phyloP scores from a whole-genome alignment of 2,113 vertebrate genomes.

The Sinosuthora webbiana region DNA sequence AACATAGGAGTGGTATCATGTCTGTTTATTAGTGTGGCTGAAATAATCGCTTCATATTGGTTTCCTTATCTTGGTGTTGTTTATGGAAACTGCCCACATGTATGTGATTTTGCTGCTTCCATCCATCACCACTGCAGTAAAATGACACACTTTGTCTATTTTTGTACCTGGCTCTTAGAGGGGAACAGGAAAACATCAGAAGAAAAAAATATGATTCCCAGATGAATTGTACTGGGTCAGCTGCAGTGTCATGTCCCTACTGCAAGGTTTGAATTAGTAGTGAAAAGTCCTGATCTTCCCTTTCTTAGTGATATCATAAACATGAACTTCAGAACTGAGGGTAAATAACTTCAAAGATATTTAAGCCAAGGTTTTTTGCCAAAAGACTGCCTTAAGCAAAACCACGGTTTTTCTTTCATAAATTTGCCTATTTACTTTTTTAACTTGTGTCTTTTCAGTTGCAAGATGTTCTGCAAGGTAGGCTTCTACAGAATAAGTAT shows the following conservation, averaged over 20 bases:
- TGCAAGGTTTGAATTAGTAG: background rate
- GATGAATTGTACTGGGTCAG: background rate
- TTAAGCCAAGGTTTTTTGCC: background rate
- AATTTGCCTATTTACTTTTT: background rate
- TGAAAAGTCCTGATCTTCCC: background rate
- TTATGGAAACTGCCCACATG: background rate
- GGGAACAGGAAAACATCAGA: background rate
- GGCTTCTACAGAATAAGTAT: background rate
- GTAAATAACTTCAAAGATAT: background rate
- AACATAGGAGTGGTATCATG: background rate
- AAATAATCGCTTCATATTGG: background rate
- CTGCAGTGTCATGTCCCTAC: background rate
- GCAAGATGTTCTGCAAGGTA: background rate
- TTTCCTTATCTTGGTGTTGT: background rate
- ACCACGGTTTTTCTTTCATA: rapidly evolving
- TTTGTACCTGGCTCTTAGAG: background rate
- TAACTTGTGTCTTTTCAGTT: background rate
- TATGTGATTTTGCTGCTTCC: background rate
- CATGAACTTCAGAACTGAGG: background rate
- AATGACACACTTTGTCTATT: background rate
- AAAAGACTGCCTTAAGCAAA: background rate
- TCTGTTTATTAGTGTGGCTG: background rate
- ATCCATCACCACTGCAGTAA: background rate
- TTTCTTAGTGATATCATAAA: background rate
- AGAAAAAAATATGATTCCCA: background rate